Conservation (phyloP, 2,888 invertebrate species). For the Lasioglossum marginatum region DNA sequence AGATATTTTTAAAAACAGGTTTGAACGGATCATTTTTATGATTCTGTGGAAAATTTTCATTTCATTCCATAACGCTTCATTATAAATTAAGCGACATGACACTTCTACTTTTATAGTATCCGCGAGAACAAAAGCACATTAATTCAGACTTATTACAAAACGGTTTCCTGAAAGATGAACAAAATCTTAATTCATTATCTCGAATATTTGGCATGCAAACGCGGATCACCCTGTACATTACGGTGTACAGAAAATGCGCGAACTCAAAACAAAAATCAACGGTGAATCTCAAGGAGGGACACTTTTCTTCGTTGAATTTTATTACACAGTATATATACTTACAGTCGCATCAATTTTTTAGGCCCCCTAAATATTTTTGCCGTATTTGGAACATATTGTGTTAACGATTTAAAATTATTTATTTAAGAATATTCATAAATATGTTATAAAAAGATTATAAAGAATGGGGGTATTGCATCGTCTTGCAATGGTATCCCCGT, state of each 20-base stretch:
- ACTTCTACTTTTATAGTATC: neutral
- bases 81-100: neutral
- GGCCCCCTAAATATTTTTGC: neutral
- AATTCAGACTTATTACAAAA: neutral
- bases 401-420: neutral
- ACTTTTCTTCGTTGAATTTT: conserved; percentile 17
- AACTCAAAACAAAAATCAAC: neutral
- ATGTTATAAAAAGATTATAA: neutral
- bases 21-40: neutral
- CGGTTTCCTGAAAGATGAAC: neutral
- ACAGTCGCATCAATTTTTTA: neutral
- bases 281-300: neutral
- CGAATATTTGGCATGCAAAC: neutral
- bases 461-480: neutral
- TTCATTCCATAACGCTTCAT: neutral
- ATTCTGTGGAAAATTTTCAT: neutral
- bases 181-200: too few relatives aligned
- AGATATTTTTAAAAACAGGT: neutral
- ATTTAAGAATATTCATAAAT: neutral
- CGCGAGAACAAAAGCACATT: neutral
- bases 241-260: neutral
- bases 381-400: neutral
- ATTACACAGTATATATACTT: neutral
- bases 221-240: neutral
- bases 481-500: neutral